Conservation (phyloP, 2,797 vertebrate genomes). For the Bradypus variegatus region DNA sequence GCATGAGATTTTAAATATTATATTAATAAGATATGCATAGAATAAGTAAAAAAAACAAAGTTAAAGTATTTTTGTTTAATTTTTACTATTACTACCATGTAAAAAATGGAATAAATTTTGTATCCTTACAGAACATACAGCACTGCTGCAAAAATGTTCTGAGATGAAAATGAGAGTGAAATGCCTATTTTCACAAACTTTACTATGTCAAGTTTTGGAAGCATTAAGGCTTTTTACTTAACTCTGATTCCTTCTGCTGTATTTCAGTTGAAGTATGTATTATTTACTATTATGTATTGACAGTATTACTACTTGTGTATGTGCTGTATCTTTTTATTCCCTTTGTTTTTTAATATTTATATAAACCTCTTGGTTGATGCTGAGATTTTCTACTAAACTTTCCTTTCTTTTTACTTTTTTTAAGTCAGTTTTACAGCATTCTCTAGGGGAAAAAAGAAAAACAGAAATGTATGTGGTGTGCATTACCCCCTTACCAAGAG, state of each 20-base stretch:
- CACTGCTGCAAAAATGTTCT: not conserved
- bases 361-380: not conserved
- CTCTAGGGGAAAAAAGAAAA: not conserved
- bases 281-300: not conserved
- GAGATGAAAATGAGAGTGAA: not conserved
- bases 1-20: slow-evolving; percentile 12
- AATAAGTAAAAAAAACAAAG: slow-evolving; percentile 36
- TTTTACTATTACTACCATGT: not conserved
- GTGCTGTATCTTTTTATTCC: not conserved
- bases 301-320: not conserved
- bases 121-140: not conserved
- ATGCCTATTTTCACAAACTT: not conserved
- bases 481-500: not conserved
- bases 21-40: not conserved
- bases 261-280: not conserved
- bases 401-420: not conserved
- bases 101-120: not conserved
- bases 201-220: not conserved
- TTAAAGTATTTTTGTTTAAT: not conserved
- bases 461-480: not conserved
- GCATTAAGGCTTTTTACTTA: not conserved
- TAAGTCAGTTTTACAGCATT: not conserved
- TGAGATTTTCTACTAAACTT: not conserved
- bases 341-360: not conserved
- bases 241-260: not conserved